Conservation (phyloP, 2,888 invertebrate species). For the Drosophila birchii region DNA sequence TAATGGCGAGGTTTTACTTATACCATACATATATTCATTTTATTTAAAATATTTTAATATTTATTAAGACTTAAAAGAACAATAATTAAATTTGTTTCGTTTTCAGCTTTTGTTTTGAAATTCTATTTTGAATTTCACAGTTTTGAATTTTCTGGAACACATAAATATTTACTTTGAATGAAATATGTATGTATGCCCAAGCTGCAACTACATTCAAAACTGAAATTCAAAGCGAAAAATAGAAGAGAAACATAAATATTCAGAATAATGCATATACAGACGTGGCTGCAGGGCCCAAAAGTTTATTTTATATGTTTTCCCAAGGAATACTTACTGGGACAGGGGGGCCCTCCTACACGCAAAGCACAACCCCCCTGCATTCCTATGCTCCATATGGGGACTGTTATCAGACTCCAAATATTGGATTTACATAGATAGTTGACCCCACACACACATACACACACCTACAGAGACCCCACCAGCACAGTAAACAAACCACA, state of each 20-base stretch:
- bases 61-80: not conserved
- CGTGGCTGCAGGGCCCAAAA: conserved; percentile 13
- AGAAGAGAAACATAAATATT: conserved; percentile 13
- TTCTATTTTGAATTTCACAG: not conserved
- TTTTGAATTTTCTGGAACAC: conserved; percentile 15
- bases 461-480: not conserved
- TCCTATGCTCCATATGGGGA: conserved; percentile 28
- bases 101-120: not conserved
- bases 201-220: conserved; percentile 48
- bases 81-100: not conserved
- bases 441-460: conserved; percentile 6
- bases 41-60: not conserved
- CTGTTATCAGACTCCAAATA: conserved; percentile 46
- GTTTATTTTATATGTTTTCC: conserved; percentile 35
- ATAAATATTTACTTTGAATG: conserved; percentile 68
- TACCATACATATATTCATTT: not conserved
- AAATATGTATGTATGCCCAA: conserved; percentile 52
- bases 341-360: conserved; percentile 5
- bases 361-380: not conserved
- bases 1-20: not conserved
- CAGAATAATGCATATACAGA: conserved; percentile 17
- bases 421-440: conserved; percentile 48
- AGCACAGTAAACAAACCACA: conserved; percentile 16
- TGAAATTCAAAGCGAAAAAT: conserved; percentile 10
- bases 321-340: conserved; percentile 19